A percentile compares a stretch with the other conserved stretches of the same genome.
Conservation (phyloP, 2,113 vertebrate genomes). For the Lontra canadensis region DNA sequence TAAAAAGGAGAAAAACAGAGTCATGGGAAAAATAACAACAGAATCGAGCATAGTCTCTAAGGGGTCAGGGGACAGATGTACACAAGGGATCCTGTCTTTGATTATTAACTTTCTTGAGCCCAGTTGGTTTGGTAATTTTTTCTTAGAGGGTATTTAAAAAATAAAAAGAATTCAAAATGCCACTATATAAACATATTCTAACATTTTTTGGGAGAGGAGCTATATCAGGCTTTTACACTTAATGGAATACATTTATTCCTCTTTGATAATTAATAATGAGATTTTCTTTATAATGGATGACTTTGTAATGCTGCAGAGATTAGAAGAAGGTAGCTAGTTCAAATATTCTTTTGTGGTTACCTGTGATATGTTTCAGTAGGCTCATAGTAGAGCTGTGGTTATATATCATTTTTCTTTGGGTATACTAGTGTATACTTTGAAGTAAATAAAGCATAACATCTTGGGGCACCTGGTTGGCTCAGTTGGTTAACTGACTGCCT, state of each 20-base stretch:
- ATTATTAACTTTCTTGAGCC: neutral
- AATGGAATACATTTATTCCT: neutral
- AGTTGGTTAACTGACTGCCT: too few relatives aligned
- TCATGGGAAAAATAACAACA: neutral
- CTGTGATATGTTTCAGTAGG: neutral
- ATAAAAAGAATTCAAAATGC: neutral
- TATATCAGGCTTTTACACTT: neutral
- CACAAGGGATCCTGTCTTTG: neutral
- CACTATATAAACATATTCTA: neutral
- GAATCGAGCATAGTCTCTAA: neutral
- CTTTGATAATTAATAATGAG: neutral
- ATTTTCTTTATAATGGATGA: neutral
- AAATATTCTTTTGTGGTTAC: neutral
- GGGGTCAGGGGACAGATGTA: neutral
- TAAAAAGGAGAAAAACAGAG: constrained; percentile 9
- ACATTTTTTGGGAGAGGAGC: neutral
- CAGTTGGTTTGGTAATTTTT: neutral
- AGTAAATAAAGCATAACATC: constrained; percentile 12
- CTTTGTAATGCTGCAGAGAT: neutral
- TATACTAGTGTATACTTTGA: neutral
- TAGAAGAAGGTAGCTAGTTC: neutral
- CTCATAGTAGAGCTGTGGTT: neutral
- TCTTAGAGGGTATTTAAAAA: neutral
- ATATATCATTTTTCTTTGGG: neutral
- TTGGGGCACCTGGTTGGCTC: too few relatives aligned